phyloP scores from a whole-genome alignment of 2,797 vertebrate genomes.

The Leucoraja ocellata region DNA sequence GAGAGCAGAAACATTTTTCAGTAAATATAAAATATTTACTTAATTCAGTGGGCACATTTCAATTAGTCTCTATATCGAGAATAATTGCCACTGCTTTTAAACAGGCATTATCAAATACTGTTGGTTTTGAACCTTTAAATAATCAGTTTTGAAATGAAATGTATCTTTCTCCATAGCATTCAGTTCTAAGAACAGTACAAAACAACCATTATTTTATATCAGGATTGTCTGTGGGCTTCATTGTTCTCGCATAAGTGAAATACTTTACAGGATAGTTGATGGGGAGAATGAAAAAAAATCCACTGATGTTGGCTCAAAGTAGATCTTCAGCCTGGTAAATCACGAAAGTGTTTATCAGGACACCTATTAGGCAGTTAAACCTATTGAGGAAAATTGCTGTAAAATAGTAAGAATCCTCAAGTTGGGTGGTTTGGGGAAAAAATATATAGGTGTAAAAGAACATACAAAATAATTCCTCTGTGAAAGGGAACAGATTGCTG shows the following conservation, averaged over 20 bases:
- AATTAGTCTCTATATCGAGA: neutral
- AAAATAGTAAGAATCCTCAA: neutral
- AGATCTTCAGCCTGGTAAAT: neutral
- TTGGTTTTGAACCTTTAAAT: neutral
- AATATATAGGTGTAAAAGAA: neutral
- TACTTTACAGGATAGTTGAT: neutral
- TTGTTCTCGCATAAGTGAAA: neutral
- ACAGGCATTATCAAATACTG: neutral
- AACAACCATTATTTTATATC: neutral
- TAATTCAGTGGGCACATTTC: neutral
- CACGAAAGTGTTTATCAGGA: neutral
- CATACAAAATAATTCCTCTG: neutral
- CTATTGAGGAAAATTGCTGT: neutral
- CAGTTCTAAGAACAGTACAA: neutral
- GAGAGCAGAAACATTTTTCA: neutral
- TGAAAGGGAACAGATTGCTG: neutral
- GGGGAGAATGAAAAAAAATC: neutral
- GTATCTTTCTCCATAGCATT: neutral
- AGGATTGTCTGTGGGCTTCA: neutral
- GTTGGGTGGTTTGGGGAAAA: neutral
- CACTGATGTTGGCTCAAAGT: neutral
- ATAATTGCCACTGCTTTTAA: slow-evolving; percentile 7
- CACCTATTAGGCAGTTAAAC: neutral
- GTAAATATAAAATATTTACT: neutral
- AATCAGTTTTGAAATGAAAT: neutral